phyloP scores from a whole-genome alignment of 53 echinoderm and acorn worm species.

The Astropecten irregularis region DNA sequence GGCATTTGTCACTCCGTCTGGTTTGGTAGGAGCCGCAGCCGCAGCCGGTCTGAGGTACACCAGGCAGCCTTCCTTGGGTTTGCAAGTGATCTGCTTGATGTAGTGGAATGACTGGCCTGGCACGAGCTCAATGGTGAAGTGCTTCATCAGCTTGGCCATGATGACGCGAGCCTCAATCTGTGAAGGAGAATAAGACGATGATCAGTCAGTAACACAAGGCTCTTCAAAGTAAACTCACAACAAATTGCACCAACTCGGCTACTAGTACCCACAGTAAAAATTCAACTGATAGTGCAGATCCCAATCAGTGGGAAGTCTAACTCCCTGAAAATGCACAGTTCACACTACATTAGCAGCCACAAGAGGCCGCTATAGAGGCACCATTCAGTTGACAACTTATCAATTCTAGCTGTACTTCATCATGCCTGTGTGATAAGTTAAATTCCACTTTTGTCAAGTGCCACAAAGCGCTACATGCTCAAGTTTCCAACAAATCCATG shows the following conservation, averaged over 20 bases:
- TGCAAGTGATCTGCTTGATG: conserved; percentile 16
- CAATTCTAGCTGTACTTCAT: too few relatives aligned
- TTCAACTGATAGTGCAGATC: neutral
- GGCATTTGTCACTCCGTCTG: too few relatives aligned
- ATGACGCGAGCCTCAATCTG: conserved; percentile 57
- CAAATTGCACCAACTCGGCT: neutral
- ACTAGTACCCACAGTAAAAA: neutral
- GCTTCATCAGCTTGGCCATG: conserved; percentile 58
- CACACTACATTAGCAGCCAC: too few relatives aligned
- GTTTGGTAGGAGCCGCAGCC: too few relatives aligned
- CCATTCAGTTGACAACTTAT: too few relatives aligned
- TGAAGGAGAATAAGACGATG: neutral
- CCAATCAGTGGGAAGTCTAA: neutral
- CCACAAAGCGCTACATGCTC: too few relatives aligned
- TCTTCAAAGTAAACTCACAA: neutral
- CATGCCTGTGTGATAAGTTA: too few relatives aligned
- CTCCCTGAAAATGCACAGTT: too few relatives aligned
- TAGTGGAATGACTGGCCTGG: conserved; percentile 36
- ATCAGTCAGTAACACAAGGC: neutral
- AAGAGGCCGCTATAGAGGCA: too few relatives aligned
- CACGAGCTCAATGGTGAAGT: conserved; percentile 49
- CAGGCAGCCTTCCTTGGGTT: conserved; percentile 40
- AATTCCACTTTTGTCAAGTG: too few relatives aligned
- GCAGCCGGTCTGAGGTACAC: conserved; percentile 49
- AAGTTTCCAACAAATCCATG: too few relatives aligned